phyloP scores from a whole-genome alignment of 2,888 invertebrate genomes.

The Petrolisthes manimaculis region DNA sequence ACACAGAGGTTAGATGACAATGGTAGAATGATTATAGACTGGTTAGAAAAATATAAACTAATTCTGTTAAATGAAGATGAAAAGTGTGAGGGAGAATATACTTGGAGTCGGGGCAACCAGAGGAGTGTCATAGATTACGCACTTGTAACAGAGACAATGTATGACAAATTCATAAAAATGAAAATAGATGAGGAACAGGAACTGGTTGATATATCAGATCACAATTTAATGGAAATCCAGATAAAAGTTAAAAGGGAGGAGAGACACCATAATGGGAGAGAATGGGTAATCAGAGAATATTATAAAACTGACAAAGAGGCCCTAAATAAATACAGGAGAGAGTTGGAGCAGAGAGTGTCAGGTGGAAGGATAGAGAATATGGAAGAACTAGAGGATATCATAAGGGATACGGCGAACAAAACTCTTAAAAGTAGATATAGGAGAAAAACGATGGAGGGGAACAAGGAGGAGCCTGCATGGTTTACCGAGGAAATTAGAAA shows the following conservation, averaged over 20 bases:
- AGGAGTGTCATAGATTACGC: neutral
- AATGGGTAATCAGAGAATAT: neutral
- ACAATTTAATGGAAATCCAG: neutral
- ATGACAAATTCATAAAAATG: no score
- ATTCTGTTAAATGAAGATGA: conserved; percentile 6
- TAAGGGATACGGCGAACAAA: neutral
- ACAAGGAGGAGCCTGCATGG: neutral
- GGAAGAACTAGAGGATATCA: neutral
- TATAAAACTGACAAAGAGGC: neutral
- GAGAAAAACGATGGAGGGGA: neutral
- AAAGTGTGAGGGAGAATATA: neutral
- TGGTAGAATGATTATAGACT: conserved; percentile 2
- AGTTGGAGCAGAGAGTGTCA: neutral
- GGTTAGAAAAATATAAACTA: conserved; percentile 3
- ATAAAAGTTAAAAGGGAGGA: neutral
- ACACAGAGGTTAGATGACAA: neutral
- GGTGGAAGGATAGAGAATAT: neutral
- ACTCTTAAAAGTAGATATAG: neutral
- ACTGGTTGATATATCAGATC: neutral
- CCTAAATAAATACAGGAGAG: neutral
- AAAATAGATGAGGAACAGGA: neutral
- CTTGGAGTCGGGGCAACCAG: neutral
- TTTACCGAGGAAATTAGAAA: neutral
- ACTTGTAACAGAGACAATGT: neutral
- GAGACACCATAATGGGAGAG: neutral